Conservation (phyloP, 2,113 vertebrate genomes). For the Xyliphius kryptos region DNA sequence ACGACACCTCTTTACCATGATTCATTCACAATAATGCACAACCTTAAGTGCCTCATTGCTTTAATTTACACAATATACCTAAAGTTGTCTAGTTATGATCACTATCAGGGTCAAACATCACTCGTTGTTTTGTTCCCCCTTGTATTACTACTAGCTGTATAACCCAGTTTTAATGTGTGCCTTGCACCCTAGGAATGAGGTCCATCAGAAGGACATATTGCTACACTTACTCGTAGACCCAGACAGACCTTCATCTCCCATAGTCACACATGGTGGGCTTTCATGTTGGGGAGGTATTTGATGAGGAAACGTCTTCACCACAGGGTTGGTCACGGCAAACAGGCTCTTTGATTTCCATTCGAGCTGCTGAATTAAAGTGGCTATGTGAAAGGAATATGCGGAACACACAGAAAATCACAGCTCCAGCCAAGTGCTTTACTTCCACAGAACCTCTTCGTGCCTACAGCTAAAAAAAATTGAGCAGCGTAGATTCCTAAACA, state of each 20-base stretch:
- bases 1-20: too few relatives aligned
- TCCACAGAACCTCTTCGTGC: background rate
- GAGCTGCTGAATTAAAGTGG: constrained; percentile 31
- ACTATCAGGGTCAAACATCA: too few relatives aligned
- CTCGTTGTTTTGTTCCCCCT: background rate
- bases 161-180: background rate
- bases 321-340: constrained; percentile 33
- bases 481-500: constrained; percentile 1
- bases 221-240: constrained; percentile 26
- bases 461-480: background rate
- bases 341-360: constrained; percentile 41
- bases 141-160: background rate
- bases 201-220: constrained; percentile 29
- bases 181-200: background rate
- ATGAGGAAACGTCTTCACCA: constrained; percentile 27
- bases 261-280: constrained; percentile 31
- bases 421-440: background rate
- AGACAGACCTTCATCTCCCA: constrained; percentile 6
- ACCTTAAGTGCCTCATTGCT: too few relatives aligned
- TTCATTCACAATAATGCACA: too few relatives aligned
- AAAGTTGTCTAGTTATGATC: too few relatives aligned
- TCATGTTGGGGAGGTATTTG: constrained; percentile 31
- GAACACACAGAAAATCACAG: constrained; percentile 17
- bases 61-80: too few relatives aligned
- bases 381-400: constrained; percentile 17